phyloP scores from a whole-genome alignment of 2,113 vertebrate genomes.

The Danionella cerebrum region DNA sequence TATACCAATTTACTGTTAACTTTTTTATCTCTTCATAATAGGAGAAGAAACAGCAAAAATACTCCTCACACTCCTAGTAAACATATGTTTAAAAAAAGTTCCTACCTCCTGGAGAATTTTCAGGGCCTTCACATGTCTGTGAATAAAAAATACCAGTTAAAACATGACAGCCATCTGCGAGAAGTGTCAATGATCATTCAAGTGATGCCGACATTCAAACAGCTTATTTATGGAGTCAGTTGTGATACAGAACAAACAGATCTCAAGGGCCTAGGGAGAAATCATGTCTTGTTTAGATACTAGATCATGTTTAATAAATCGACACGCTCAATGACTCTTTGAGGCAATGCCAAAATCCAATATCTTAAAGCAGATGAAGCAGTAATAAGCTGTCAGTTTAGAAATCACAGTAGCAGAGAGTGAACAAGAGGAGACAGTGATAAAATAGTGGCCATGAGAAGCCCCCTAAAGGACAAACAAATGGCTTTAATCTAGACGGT shows the following conservation, averaged over 20 bases:
- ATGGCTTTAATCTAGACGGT: neutral
- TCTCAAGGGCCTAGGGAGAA: neutral
- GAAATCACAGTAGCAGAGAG: constrained; percentile 22
- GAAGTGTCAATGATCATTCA: neutral
- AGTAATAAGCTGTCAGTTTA: constrained; percentile 46
- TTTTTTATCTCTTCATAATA: too few species aligned
- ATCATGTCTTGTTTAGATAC: neutral
- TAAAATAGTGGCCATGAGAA: constrained; percentile 5
- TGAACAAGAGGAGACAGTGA: constrained; percentile 30
- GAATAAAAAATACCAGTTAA: neutral
- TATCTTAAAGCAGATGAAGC: constrained; percentile 33
- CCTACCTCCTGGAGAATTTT: constrained; percentile 78
- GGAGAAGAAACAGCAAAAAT: too few species aligned
- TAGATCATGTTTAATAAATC: neutral
- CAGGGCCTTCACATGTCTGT: constrained; percentile 81
- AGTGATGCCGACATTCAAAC: neutral
- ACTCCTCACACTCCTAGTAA: too few species aligned
- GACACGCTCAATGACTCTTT: constrained; percentile 4
- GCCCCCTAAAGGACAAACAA: neutral
- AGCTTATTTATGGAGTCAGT: neutral
- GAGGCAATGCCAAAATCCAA: constrained; percentile 21
- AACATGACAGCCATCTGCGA: neutral
- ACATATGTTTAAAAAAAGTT: neutral
- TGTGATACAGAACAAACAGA: neutral
- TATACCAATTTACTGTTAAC: too few species aligned